A percentile compares a stretch with the other conserved stretches of the same genome.
These are phyloP conservation scores for Myotis brandtii DNA, from an alignment of 2,113 vertebrate genomes.

Conservation along the genomic window DNA sequence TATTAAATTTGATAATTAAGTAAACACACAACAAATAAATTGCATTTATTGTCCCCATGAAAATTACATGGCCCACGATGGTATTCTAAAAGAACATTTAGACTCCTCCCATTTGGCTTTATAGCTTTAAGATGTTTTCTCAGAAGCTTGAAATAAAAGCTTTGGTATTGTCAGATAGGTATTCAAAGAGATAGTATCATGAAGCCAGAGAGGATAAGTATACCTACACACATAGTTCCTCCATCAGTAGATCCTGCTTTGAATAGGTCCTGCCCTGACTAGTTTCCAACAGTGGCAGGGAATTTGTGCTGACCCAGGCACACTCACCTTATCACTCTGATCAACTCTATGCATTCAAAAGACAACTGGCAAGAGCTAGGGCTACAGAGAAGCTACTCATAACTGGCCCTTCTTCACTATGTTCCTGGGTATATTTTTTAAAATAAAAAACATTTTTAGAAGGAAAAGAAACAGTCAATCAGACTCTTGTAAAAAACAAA, in stretches of 20 bases:
- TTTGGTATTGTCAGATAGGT: not conserved
- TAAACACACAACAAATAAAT: slow-evolving; percentile 26
- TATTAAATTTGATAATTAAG: slow-evolving; percentile 31
- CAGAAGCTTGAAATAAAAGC: not conserved
- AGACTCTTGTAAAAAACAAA: not conserved
- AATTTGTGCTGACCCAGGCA: slow-evolving; percentile 54
- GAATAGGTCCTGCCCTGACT: not conserved
- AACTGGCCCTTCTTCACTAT: not conserved
- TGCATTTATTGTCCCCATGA: not conserved
- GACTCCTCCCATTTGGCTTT: not conserved
- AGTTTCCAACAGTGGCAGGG: not conserved
- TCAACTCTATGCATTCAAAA: not conserved
- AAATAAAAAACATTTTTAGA: not conserved
- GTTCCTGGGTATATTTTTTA: not conserved
- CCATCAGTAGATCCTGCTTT: not conserved
- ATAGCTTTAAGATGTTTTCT: slow-evolving; percentile 20
- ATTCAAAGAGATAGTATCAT: not conserved
- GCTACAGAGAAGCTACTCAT: slow-evolving; percentile 27
- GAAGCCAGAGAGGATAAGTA: not conserved
- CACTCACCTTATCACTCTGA: not conserved
- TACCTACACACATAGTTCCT: not conserved
- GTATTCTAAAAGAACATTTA: slow-evolving; percentile 37
- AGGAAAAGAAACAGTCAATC: not conserved
- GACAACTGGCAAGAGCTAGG: not conserved
- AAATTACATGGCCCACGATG: not conserved